Evolutionary conservation across 2,888 invertebrate species (phyloP), one percentile per base, ranked within the genome.

Genomic region (Hymenopus coronatus): DNA sequence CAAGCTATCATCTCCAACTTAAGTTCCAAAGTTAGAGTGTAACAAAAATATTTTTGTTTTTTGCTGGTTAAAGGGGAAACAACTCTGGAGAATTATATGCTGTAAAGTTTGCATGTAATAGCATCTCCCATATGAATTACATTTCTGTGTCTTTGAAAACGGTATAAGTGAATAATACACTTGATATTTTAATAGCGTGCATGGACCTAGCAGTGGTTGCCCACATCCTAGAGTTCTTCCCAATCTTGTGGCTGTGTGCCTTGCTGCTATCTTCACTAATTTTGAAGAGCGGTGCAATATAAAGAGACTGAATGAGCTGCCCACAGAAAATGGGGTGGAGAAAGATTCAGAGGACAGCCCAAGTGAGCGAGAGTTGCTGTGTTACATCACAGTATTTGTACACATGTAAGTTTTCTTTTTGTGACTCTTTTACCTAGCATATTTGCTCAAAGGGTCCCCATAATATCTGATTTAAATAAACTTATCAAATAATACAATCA

Each of bases 221-320:
- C 97, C 97, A 2, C 97, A 97, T 93, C 97, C 97, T 0, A 94
- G 97, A 88, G 96, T 97, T 2, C 95, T 97, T 87, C 97, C 96
- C 15, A 97, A 97, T 94, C 94, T 97, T 83, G 96, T 97, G 3
- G 96, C 97, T 1, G 96, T 97, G 25, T 96, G 97, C 91, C 94
- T 97, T 15, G 96, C 96, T 40, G 97, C 97, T 28, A 94, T 96
- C 91, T 95, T 95, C 92, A 92, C 93, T 87, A 92, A 93, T 88
- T 94, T 94, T 91, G 94, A 94, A 91, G 90, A 89, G 82, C 87
- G 90, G 92, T 90, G 93, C 92, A 92, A 92, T 83, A 88, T 83
- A 30, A 82, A 84, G 81, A 84, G 82, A 46, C 83, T 70, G 27
- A 89, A 89, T 85, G 81, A 90, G 82, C 84, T 46, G 2, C 88